Percentiles rank a stretch among this genome's conserved stretches.
These are phyloP conservation scores for Napeogenes sylphis DNA, from an alignment of 2,888 invertebrate species.

Conservation along the genomic window DNA sequence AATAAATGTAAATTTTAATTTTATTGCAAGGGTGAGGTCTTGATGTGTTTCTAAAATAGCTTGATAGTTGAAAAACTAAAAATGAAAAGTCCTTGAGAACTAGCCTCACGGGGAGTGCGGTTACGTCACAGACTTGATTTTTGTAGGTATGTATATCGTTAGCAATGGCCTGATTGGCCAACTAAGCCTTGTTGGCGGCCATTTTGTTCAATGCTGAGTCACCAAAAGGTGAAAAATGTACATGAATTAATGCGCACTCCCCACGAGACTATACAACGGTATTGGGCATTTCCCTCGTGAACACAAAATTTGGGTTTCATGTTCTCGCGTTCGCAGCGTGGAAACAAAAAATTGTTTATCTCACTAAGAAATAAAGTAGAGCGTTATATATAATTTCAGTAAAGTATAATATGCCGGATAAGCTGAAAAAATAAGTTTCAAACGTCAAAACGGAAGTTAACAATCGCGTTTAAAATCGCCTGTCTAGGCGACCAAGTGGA, in stretches of 20 bases:
- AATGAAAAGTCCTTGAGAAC: slow-evolving; percentile 75
- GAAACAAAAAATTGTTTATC: slow-evolving; percentile 46
- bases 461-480: slow-evolving; percentile 31
- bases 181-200: slow-evolving; percentile 78
- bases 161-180: slow-evolving; percentile 65
- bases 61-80: slow-evolving; percentile 51
- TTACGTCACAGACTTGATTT: slow-evolving; percentile 68
- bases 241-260: slow-evolving; percentile 76
- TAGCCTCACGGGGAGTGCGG: slow-evolving; percentile 74
- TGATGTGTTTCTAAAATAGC: slow-evolving; percentile 42
- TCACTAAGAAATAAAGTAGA: slow-evolving; percentile 30
- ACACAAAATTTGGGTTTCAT: slow-evolving; percentile 77
- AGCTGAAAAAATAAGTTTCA: slow-evolving; percentile 50
- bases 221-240: slow-evolving; percentile 81
- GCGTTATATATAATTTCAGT: slow-evolving; percentile 30
- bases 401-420: slow-evolving; percentile 45
- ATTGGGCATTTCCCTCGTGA: slow-evolving; percentile 77
- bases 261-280: slow-evolving; percentile 79
- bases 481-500: slow-evolving; percentile 22
- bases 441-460: slow-evolving; percentile 50
- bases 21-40: background rate
- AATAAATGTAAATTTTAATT: background rate
- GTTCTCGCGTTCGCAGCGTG: slow-evolving; percentile 63
- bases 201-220: slow-evolving; percentile 81
- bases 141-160: slow-evolving; percentile 64